Base-by-base conservation (phyloP, 2,113 vertebrate genomes). In the Cyanoramphus novaezelandiae region DNA sequence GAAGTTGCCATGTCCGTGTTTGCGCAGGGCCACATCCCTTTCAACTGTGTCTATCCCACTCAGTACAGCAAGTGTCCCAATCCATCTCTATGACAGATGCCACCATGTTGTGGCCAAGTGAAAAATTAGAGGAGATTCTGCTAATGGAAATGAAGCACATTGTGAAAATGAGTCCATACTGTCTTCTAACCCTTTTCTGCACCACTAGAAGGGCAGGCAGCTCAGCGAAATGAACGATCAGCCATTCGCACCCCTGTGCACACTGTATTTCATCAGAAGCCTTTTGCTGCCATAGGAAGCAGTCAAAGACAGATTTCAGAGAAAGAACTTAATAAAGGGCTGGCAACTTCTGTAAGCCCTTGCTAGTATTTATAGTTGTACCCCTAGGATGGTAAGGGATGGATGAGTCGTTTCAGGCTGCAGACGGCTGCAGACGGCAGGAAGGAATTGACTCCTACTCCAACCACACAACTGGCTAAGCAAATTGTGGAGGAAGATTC, bases 391-490 rank as follows among this genome's bases (percentile, higher is more conserved):
- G 63, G 78, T 49, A 93, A 95, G 88, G 91, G 77, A 91, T 79
- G 81, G 88, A 93, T 96, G 95, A 96, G 95, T 97, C 63, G 93
- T 96, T 96, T 94, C 91, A 94, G 96, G 95, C 95, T 96, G 95
- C 86, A 97, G 95, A 95, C 94, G 82, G 82, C 88, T 95, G 88
- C 94, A 97, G 93, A 96, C 90, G 28, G 88, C 96, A 97, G 96
- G 96, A 95, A 92, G 95, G 95, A 97, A 97, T 92, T 93, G 93
- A 96, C 96, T 95, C 96, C 93, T 96, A 93, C 96, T 93, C 96
- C 95, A 96, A 92, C 92, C 94, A 96, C 88, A 96, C 93, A 96
- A 96, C 96, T 97, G 96, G 93, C 92, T 96, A 96, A 93, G 95
- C 86, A 84, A 94, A 96, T 86, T 86, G 93, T 96, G 96, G 95